phyloP scores from a whole-genome alignment of 2,113 vertebrate species.

The Xiphias gladius region DNA sequence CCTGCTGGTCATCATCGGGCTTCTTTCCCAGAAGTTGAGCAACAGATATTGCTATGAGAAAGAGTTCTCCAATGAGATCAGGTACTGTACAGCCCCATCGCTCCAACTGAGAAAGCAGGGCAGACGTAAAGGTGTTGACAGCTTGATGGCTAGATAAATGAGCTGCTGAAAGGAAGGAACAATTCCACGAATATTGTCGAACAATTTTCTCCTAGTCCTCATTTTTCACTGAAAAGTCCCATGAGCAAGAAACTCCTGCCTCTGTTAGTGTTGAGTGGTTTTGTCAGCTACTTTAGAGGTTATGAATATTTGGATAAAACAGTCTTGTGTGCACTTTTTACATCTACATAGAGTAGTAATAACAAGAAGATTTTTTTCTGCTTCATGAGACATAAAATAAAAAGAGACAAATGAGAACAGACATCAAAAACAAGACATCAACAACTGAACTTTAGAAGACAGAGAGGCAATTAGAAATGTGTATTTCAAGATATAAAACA shows the following conservation, averaged over 20 bases:
- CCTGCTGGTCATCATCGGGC: conserved; percentile 81
- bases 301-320: not conserved
- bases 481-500: conserved; percentile 5
- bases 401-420: not conserved
- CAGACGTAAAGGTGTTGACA: conserved; percentile 8
- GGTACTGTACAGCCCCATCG: conserved; percentile 55
- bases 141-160: not conserved
- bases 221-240: conserved; percentile 27
- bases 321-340: not conserved
- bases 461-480: conserved; percentile 13
- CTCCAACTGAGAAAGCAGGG: not conserved
- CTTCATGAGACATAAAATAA: not conserved
- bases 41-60: conserved; percentile 71
- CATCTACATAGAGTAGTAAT: not conserved
- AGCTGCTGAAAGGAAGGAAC: not conserved
- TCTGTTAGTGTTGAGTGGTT: not conserved
- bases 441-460: not conserved
- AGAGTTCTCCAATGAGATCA: conserved; percentile 88
- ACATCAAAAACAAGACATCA: conserved; percentile 7
- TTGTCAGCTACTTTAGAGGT: not conserved
- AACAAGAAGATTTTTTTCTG: not conserved
- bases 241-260: not conserved
- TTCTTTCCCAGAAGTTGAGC: conserved; percentile 81
- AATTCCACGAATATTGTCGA: conserved; percentile 15
- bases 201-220: conserved; percentile 7